Base-by-base conservation (phyloP, 1,140 invertebrate species). In the Bicyclus anynana region DNA sequence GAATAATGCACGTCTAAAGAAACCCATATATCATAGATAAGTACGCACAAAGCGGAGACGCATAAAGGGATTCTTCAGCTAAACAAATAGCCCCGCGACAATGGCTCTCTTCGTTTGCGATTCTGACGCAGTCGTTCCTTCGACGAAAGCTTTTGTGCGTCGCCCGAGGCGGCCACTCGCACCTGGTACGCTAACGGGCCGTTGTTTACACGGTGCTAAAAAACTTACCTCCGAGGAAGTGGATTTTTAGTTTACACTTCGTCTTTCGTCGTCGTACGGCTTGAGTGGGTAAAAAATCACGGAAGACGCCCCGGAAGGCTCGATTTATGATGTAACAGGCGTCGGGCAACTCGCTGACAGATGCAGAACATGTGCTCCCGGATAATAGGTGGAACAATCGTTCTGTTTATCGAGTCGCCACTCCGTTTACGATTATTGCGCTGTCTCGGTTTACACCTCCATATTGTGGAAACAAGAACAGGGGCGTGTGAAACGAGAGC, bases 321-420 rank as follows among this genome's bases (percentile, higher is more conserved):
- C 72, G 68, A 84, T 84, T 87, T 87, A 86, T 86, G 83, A 85
- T 80, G 67, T 74, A 77, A 74, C 78, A 77, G 65, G 71, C 68
- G 55, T 40, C 61, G 62, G 72, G 42, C 65, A 65, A 62, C 62
- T 70, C 78, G 79, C 67, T 70, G 85, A 88, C 83, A 86, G 83
- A 86, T 74, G 77, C 64, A 67, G 51, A 69, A 69, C 85, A 85
- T 67, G 79, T 84, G 77, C 67, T 29, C 61, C 60, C 54, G 64
- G 66, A 74, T 76, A 80, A 77, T 77, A 80, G 69, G 69, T 71
- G 68, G 69, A 77, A 46, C 73, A 74, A 63, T 67, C 69, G 64
- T 62, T 62, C 65, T 77, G 77, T 81, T 81, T 80, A 77, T 59
- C 51, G 54, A 59, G 67, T 72, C 56, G 57, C 56, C 71, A 65